phyloP scores from a whole-genome alignment of 2,113 vertebrate species.

The Stercorarius parasiticus region DNA sequence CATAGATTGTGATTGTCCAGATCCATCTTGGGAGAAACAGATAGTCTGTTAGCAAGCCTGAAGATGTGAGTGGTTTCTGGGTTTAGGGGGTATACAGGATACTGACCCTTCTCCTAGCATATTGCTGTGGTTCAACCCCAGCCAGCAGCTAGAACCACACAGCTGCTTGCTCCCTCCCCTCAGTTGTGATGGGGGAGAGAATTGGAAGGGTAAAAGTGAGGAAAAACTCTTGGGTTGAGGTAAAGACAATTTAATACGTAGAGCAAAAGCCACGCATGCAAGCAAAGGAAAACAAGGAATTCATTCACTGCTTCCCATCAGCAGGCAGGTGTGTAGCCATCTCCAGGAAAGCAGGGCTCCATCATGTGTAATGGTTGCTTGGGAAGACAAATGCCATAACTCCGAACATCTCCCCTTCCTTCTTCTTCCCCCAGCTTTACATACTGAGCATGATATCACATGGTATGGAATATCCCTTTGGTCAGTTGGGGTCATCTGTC shows the following conservation, averaged over 20 bases:
- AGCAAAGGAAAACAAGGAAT: background rate
- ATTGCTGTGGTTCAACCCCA: background rate
- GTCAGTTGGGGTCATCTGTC: background rate
- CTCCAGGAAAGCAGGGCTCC: background rate
- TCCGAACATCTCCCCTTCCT: background rate
- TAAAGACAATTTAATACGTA: background rate
- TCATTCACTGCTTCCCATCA: background rate
- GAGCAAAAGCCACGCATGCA: background rate
- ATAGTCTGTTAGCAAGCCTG: background rate
- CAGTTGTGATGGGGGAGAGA: background rate
- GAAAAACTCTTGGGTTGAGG: background rate
- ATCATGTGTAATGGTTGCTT: background rate
- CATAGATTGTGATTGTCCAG: background rate
- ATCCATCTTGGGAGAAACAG: background rate
- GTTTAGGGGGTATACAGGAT: background rate
- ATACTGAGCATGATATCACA: background rate
- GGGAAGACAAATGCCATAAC: background rate
- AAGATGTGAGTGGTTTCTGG: background rate
- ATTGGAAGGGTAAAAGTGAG: background rate
- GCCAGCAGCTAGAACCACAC: background rate
- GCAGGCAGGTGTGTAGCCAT: background rate
- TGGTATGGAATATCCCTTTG: background rate
- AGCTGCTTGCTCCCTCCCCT: background rate
- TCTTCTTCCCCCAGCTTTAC: background rate
- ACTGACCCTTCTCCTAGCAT: background rate